A percentile compares a stretch with the other conserved stretches of the same genome.
Evolutionary conservation across 2,888 invertebrate species (phyloP).

Genomic region (Campoplex capitator): DNA sequence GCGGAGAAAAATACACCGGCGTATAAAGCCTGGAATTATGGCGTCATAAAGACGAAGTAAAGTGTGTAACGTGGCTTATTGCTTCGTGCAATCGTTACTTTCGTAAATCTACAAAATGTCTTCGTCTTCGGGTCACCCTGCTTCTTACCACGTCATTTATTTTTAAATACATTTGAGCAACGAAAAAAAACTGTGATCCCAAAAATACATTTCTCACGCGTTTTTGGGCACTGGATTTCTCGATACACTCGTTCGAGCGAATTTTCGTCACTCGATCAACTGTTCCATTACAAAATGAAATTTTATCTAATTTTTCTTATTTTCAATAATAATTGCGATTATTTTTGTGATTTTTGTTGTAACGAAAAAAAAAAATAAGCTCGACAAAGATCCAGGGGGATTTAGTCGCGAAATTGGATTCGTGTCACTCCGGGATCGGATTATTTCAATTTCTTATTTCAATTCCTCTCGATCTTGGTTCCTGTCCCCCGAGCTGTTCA

Average conservation of each 20-base stretch:
- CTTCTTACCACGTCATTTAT: constrained; percentile 21
- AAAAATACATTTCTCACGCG: background rate
- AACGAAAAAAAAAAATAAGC: background rate
- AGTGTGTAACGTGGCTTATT: constrained; percentile 18
- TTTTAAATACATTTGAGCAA: background rate
- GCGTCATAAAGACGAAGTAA: constrained; percentile 27
- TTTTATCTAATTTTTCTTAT: background rate
- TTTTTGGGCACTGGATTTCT: background rate
- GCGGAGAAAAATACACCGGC: background rate
- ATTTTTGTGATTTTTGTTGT: background rate
- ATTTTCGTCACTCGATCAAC: background rate
- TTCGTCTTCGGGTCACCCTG: background rate
- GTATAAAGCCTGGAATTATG: constrained; percentile 3
- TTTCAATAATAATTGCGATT: background rate
- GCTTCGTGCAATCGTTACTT: constrained; percentile 23
- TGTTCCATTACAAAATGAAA: background rate
- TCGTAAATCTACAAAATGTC: constrained; percentile 34
- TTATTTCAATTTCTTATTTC: constrained; percentile 29
- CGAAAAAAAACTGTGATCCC: background rate
- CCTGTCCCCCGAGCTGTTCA: background rate
- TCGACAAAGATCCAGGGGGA: background rate
- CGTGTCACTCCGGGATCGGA: constrained; percentile 42
- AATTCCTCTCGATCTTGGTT: background rate
- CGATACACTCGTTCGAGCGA: background rate
- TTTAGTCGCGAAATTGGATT: background rate